phyloP scores from a whole-genome alignment of 35 echinoderm and acorn worm species.

The Antedon bifida region DNA sequence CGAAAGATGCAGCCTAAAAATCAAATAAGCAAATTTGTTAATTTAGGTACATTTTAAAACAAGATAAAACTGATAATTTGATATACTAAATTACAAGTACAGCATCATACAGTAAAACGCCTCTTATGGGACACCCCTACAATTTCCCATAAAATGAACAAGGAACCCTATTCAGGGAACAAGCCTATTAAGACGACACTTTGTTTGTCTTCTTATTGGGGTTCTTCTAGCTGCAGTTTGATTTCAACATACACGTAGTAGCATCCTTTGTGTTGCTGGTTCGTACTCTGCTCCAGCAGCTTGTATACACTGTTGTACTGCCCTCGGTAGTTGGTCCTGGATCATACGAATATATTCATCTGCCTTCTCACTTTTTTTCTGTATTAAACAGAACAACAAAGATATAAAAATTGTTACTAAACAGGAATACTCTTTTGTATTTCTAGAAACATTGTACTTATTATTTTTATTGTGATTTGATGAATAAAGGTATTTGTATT shows the following conservation, averaged over 20 bases:
- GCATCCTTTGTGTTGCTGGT: conserved; percentile 54
- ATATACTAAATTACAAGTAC: not conserved
- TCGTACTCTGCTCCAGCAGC: conserved; percentile 87
- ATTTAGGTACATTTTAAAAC: not conserved
- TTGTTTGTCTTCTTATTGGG: too few species aligned
- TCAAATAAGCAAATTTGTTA: not conserved
- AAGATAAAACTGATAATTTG: not conserved
- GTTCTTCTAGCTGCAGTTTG: too few species aligned
- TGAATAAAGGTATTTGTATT: too few species aligned
- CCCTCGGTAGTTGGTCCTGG: conserved; percentile 50
- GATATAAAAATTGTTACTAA: not conserved
- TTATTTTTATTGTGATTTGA: too few species aligned
- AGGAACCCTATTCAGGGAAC: too few species aligned
- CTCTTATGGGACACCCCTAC: not conserved
- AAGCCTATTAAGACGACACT: too few species aligned
- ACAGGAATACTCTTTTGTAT: too few species aligned
- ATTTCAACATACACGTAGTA: conserved; percentile 81
- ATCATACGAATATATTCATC: conserved; percentile 98
- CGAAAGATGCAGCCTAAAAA: conserved; percentile 91
- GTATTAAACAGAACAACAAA: not conserved
- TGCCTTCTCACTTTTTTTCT: conserved; percentile 98
- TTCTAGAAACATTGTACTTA: too few species aligned
- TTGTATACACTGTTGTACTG: conserved; percentile 80
- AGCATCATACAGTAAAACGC: not conserved
- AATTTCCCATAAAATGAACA: too few species aligned